Base-by-base conservation (phyloP, 2,113 vertebrate genomes). In the Corvus hawaiiensis region DNA sequence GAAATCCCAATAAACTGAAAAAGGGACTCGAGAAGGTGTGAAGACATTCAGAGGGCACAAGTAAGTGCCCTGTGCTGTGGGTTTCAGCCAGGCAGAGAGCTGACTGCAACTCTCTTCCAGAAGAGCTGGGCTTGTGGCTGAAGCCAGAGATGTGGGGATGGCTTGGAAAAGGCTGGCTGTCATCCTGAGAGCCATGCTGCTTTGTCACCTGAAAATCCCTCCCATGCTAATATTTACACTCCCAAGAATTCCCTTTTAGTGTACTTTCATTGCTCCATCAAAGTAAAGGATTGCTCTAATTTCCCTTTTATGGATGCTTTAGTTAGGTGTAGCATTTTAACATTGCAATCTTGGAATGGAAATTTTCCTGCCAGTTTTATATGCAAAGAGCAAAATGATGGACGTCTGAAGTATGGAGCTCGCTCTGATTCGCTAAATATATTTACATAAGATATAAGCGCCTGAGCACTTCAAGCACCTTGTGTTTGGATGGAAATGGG, bases 11-110 rank as follows among this genome's bases (percentile, higher is more conserved):
- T 26, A 28, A 90, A 23, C 37, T 44, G 46, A 10, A 16, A 48
- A 83, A 55, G 8, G 26, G 28, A 16, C 37, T 54, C 0, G 4
- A 87, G 61, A 21, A 74, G 59, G 39, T 0, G 5, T 13, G 20
- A 6, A 24, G 43, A 3, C 0, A 0, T 35, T 64, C 1, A 2
- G 35, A 73, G 49, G 37, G 46, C 28, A 13, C 16, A 13, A 22
- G 33, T 9, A 7, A 20, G 16, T 2, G 1, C 37, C 1, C 27
- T 27, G 33, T 52, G 64, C 55, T 49, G n/a, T 30, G 73, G 23
- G 23, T 27, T 66, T 32, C 71, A 55, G 44, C 48, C 18, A 4
- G 33, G 32, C 56, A 32, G 54, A 62, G 71, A 56, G 7, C 71
- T 56, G 48, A 3, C 18, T 28, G 81, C 4, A 1, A 13, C 28